Percentiles rank a stretch among this genome's conserved stretches.
Evolutionary conservation across 2,113 vertebrate genomes (phyloP).

Genomic region (Oncorhynchus keta): DNA sequence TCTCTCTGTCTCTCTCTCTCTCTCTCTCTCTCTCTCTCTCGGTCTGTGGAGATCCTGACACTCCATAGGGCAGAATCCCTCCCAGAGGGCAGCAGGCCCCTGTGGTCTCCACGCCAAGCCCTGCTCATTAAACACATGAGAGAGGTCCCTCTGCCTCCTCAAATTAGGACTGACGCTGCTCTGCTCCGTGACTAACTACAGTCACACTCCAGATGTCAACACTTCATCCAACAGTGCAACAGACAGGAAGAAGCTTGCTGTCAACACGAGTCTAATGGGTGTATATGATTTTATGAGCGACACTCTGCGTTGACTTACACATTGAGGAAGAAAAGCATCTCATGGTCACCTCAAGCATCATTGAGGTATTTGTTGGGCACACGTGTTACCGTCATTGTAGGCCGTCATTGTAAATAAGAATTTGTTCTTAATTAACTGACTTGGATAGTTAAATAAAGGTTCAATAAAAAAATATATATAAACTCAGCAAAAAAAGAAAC

Average conservation of each 20-base stretch:
- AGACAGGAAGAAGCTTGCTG: background rate
- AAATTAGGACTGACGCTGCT: background rate
- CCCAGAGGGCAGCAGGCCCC: background rate
- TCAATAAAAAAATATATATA: too few species aligned
- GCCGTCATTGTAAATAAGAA: background rate
- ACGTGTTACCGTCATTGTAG: too few species aligned
- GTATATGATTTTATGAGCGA: background rate
- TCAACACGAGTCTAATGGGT: background rate
- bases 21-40: background rate
- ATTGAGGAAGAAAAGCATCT: too few species aligned
- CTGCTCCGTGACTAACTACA: background rate
- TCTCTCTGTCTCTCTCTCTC: background rate
- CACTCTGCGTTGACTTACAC: background rate
- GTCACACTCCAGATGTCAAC: background rate
- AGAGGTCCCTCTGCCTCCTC: background rate
- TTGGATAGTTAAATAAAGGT: too few species aligned
- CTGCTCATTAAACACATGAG: slow-evolving; percentile 8
- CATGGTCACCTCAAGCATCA: too few species aligned
- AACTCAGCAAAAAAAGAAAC: too few species aligned
- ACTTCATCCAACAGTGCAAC: background rate
- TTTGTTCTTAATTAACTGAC: too few species aligned
- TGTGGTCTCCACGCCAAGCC: background rate
- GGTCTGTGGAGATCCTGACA: background rate
- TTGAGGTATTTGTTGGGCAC: too few species aligned
- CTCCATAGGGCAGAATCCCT: background rate